phyloP scores from a whole-genome alignment of 35 echinoderm and acorn worm genomes.

The Lytechinus variegatus region DNA sequence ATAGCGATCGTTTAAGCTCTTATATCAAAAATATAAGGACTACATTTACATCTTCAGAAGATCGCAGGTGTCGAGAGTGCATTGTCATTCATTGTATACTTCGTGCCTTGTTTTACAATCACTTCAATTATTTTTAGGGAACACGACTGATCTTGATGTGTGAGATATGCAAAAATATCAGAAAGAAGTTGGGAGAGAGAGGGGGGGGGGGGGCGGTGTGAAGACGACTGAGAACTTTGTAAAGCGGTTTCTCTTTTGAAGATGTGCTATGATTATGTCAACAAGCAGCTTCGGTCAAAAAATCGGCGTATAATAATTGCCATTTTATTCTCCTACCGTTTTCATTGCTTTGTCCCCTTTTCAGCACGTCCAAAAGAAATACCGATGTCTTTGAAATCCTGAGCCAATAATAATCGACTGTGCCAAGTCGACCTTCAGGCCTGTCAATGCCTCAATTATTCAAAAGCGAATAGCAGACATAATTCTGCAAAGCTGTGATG shows the following conservation, averaged over 20 bases:
- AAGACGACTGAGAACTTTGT: not conserved
- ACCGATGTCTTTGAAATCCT: constrained; percentile 30
- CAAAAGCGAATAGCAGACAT: not conserved
- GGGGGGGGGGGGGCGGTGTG: not conserved
- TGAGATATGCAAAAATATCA: not conserved
- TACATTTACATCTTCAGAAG: not conserved
- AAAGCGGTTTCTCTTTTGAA: not conserved
- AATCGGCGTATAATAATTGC: not conserved
- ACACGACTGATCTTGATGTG: too few relatives aligned
- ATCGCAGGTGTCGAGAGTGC: not conserved
- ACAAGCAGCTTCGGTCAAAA: not conserved
- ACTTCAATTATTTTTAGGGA: too few relatives aligned
- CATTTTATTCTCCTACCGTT: not conserved
- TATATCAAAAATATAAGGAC: not conserved
- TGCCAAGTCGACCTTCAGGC: not conserved
- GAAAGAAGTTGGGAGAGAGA: not conserved
- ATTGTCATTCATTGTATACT: too few relatives aligned
- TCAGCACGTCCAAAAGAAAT: not conserved
- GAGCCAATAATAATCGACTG: constrained; percentile 21
- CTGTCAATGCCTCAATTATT: constrained; percentile 37
- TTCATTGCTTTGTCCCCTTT: not conserved
- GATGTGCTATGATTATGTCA: not conserved
- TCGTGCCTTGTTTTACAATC: too few relatives aligned
- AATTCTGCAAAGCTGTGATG: constrained; percentile 23
- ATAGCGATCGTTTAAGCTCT: too few relatives aligned